phyloP scores from a whole-genome alignment of 1,140 invertebrate genomes.

The Pseudoatta argentina region DNA sequence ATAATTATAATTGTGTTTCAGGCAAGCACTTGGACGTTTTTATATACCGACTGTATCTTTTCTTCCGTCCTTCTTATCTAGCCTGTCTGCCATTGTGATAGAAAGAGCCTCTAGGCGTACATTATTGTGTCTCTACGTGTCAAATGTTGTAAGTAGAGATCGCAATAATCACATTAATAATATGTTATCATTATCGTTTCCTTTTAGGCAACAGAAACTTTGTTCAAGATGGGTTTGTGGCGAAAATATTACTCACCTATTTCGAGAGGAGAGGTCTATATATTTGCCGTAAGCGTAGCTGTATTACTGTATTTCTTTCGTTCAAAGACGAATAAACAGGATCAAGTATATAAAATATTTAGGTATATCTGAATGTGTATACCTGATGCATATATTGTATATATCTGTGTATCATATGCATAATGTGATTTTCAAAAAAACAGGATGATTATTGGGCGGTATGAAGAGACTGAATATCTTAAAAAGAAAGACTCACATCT shows the following conservation, averaged over 20 bases:
- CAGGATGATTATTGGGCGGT: constrained; percentile 89
- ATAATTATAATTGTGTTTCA: constrained; percentile 81
- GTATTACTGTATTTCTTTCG: constrained; percentile 88
- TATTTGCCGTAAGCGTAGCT: constrained; percentile 89
- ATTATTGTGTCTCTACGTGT: constrained; percentile 92
- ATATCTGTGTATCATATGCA: background rate
- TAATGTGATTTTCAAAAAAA: constrained; percentile 54
- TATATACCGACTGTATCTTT: constrained; percentile 90
- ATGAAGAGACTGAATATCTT: constrained; percentile 86
- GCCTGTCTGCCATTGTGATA: constrained; percentile 90
- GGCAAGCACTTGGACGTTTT: constrained; percentile 89
- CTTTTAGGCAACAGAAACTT: constrained; percentile 90
- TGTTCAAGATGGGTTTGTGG: constrained; percentile 91
- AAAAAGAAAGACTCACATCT: constrained; percentile 53
- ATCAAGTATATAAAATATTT: constrained; percentile 89
- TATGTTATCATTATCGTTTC: constrained; percentile 22
- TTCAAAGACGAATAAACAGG: constrained; percentile 85
- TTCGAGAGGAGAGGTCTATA: constrained; percentile 89
- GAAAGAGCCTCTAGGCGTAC: constrained; percentile 91
- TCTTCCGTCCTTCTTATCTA: constrained; percentile 90
- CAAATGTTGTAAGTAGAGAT: constrained; percentile 90
- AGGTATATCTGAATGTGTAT: constrained; percentile 82
- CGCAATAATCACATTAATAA: background rate
- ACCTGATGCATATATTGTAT: background rate
- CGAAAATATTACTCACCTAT: constrained; percentile 89